Conservation (phyloP, 2,888 invertebrate genomes). For the Hartigia nigra region DNA sequence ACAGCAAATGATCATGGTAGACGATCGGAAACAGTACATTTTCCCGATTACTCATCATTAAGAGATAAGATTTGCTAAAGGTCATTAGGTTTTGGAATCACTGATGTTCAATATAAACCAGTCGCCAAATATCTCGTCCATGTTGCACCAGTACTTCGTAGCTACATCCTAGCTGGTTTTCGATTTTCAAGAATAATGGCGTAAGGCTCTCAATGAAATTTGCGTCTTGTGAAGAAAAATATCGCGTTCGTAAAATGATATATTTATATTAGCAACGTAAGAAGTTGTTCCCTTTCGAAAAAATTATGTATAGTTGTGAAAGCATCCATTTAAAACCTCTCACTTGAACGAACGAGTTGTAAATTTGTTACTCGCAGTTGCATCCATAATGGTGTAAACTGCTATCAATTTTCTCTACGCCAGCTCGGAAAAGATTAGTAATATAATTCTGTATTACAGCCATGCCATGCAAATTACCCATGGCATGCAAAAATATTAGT, state of each 20-base stretch:
- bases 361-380: background rate
- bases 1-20: no score
- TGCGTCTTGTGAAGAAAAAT: background rate
- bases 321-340: background rate
- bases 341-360: background rate
- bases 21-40: no score
- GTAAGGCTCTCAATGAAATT: background rate
- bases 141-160: background rate
- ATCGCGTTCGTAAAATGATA: background rate
- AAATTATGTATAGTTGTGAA: background rate
- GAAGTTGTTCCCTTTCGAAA: background rate
- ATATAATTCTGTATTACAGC: background rate
- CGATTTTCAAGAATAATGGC: background rate
- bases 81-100: background rate
- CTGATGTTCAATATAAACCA: background rate
- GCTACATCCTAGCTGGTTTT: background rate
- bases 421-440: background rate
- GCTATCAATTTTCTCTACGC: background rate
- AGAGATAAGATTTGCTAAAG: background rate
- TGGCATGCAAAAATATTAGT: background rate
- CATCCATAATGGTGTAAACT: background rate
- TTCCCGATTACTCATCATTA: background rate
- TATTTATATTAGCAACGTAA: background rate
- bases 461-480: background rate
- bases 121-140: background rate